Evolutionary conservation across 2,888 invertebrate species (phyloP).

Genomic region (Argyresthia goedartella): DNA sequence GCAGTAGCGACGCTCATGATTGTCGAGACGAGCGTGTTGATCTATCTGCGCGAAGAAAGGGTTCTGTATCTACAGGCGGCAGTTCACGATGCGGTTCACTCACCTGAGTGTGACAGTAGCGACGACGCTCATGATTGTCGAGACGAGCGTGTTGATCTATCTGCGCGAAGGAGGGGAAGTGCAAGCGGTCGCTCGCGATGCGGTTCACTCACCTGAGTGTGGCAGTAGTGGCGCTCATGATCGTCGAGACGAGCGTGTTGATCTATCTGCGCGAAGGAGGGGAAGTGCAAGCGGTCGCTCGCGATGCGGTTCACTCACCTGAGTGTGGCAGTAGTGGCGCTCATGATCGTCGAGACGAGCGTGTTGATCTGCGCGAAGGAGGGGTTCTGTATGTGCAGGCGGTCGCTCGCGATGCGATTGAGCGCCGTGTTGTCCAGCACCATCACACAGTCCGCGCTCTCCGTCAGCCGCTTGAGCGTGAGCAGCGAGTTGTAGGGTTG

Average conservation of each 20-base stretch:
- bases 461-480: conserved; percentile 92
- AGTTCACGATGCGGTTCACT: conserved; percentile 91
- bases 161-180: conserved; percentile 96
- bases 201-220: conserved; percentile 91
- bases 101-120: conserved; percentile 89
- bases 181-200: conserved; percentile 92
- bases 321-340: conserved; percentile 95
- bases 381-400: conserved; percentile 95
- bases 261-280: conserved; percentile 98
- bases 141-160: conserved; percentile 98
- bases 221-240: conserved; percentile 98
- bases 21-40: conserved; percentile 96
- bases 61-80: conserved; percentile 94
- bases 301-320: conserved; percentile 90
- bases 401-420: conserved; percentile 92
- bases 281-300: conserved; percentile 93
- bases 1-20: conserved; percentile 99
- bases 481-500: conserved; percentile 97
- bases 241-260: conserved; percentile 96
- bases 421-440: conserved; percentile 98
- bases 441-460: conserved; percentile 96
- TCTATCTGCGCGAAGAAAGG: conserved; percentile 98
- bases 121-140: conserved; percentile 98
- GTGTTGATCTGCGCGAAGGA: conserved; percentile 98
- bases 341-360: conserved; percentile 98